Percentiles rank a stretch among this genome's conserved stretches.
Evolutionary conservation across 1,140 invertebrate species (phyloP).

Genomic region (Pseudachorutes palmiensis): DNA sequence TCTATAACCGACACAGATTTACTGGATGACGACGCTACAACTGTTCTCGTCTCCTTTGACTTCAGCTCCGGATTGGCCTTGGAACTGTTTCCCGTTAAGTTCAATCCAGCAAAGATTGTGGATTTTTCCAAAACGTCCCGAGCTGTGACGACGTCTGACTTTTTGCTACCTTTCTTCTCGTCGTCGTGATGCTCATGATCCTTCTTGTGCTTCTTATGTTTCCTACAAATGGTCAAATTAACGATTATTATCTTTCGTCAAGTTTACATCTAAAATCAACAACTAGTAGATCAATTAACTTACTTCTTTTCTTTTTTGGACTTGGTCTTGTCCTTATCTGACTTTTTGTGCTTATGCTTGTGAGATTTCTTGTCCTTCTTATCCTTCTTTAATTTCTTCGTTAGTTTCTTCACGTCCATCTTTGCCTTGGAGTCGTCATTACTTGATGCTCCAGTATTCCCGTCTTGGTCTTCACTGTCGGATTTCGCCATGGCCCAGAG

Average conservation of each 20-base stretch:
- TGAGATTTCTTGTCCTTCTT: constrained; percentile 53
- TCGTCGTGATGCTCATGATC: constrained; percentile 25
- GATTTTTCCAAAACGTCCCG: background rate
- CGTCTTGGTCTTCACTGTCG: too few relatives aligned
- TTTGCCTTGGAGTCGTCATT: too few relatives aligned
- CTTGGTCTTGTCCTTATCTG: constrained; percentile 39
- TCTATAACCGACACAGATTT: constrained; percentile 4
- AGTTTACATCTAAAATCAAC: background rate
- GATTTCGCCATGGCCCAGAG: too few relatives aligned
- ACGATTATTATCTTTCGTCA: background rate
- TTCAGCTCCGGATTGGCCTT: background rate
- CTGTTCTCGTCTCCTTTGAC: too few relatives aligned
- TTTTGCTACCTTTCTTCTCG: background rate
- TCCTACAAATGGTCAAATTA: constrained; percentile 14
- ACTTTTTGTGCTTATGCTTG: constrained; percentile 43
- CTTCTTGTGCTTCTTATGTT: constrained; percentile 44
- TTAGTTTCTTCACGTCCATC: constrained; percentile 15
- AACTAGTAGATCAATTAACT: too few relatives aligned
- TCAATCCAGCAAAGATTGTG: background rate
- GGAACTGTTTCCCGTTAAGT: background rate
- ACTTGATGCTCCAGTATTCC: too few relatives aligned
- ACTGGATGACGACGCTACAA: constrained; percentile 17
- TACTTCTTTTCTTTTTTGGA: constrained; percentile 32
- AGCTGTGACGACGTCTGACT: background rate
- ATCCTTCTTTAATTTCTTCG: constrained; percentile 48